Evolutionary conservation across 2,113 vertebrate genomes (phyloP).

Genomic region (Cygnus atratus): DNA sequence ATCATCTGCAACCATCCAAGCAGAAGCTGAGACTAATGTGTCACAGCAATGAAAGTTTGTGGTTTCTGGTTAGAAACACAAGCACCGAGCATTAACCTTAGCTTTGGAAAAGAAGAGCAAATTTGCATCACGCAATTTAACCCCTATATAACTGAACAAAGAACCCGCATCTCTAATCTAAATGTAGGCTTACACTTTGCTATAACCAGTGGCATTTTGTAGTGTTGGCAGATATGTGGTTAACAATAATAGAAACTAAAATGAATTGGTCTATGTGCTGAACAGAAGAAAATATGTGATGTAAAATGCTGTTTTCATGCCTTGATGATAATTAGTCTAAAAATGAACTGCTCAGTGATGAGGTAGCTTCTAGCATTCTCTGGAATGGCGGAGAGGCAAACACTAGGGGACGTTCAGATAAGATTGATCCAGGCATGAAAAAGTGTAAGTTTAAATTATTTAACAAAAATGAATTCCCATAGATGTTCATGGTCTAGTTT

Average conservation of each 20-base stretch:
- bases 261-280: background rate
- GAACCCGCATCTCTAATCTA: background rate
- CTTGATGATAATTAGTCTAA: background rate
- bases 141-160: background rate
- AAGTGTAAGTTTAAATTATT: conserved; percentile 6
- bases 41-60: background rate
- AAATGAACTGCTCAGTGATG: background rate
- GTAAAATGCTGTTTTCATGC: background rate
- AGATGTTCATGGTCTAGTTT: background rate
- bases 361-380: background rate
- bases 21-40: background rate
- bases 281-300: background rate
- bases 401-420: background rate
- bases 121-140: background rate
- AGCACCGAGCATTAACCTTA: background rate
- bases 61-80: background rate
- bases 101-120: background rate
- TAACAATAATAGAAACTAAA: background rate
- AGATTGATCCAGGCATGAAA: background rate
- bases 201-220: background rate
- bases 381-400: background rate
- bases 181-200: background rate
- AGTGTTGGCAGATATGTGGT: background rate
- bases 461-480: background rate
- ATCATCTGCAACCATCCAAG: background rate